Percentiles rank a stretch among this genome's conserved stretches.
These are phyloP conservation scores for Mormyrus iriodes DNA, from an alignment of 2,113 vertebrate species.

Conservation along the genomic window DNA sequence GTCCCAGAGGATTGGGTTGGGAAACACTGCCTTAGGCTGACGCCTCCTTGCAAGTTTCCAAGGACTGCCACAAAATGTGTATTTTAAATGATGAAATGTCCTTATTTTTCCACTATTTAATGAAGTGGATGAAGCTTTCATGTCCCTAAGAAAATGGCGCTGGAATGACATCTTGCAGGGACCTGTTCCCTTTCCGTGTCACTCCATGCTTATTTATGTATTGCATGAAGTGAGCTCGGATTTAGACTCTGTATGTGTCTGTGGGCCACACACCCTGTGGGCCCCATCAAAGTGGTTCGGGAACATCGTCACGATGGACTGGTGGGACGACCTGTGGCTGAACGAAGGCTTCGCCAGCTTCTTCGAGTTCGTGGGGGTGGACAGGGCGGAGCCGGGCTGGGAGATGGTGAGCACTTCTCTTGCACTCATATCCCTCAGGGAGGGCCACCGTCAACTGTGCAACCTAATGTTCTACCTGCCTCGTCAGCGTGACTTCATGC, in stretches of 20 bases:
- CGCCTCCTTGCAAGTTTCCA: not conserved
- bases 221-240: not conserved
- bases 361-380: conserved; percentile 82
- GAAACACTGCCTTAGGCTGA: not conserved
- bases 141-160: not conserved
- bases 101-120: not conserved
- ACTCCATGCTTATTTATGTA: not conserved
- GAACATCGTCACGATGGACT: conserved; percentile 75
- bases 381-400: conserved; percentile 67
- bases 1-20: not conserved
- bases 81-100: not conserved
- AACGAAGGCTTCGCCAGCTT: conserved; percentile 79
- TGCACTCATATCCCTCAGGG: not conserved
- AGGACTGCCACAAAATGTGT: not conserved
- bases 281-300: conserved; percentile 63
- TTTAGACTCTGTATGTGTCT: not conserved
- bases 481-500: conserved; percentile 77
- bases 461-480: not conserved
- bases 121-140: not conserved
- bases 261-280: not conserved
- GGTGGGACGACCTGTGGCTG: conserved; percentile 77
- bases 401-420: conserved; percentile 68
- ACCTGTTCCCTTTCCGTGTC: not conserved
- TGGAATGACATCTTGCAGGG: not conserved
- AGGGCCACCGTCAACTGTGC: too few relatives aligned